Base-by-base conservation (phyloP, 2,113 vertebrate species). In the Raphicerus campestris region DNA sequence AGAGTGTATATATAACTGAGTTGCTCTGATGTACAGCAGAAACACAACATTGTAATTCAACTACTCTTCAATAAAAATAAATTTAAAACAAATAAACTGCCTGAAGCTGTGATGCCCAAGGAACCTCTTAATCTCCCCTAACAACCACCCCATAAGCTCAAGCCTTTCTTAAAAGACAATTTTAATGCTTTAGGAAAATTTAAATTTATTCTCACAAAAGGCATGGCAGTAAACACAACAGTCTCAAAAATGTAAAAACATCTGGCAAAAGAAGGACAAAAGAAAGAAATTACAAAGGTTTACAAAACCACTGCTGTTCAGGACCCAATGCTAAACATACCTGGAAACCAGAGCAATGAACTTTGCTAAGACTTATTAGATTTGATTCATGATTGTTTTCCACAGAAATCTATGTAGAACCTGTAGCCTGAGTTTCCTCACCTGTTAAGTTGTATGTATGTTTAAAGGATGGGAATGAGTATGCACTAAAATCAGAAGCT, bases 141-240 rank as follows among this genome's bases (percentile, higher is more conserved):
- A 70, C 2, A 42, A 94, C 11, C 87, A 47, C 14, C 60, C 73
- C 10, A 73, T 15, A 93, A 89, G 89, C 17, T 58, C 45, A 55
- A 45, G 51, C 70, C 84, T 42, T 95, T 39, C 61, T 91, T n/a
- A 78, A 32, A 90, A 87, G 47, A 30, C 78, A 75, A 75, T 39
- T 70, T 51, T 82, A 94, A 83, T 49, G 26, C 42, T 82, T 96
- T 75, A 63, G 66, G 77, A 96, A 86, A 96, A 61, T 32, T 45
- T 61, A 97, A 51, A 5, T 91, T 92, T 39, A 22, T 89, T 96
- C 75, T 86, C 55, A 60, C 56, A 87, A 95, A 89, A 73, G 80
- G 14, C 15, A 39, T 60, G 28, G 19, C 4, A 86, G n/a, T 93
- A 94, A 97, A 97, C 81, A 35, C 17, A 90, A 86, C n/a, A 51